phyloP scores from a whole-genome alignment of 2,113 vertebrate species.

The Bujurquina vittata region DNA sequence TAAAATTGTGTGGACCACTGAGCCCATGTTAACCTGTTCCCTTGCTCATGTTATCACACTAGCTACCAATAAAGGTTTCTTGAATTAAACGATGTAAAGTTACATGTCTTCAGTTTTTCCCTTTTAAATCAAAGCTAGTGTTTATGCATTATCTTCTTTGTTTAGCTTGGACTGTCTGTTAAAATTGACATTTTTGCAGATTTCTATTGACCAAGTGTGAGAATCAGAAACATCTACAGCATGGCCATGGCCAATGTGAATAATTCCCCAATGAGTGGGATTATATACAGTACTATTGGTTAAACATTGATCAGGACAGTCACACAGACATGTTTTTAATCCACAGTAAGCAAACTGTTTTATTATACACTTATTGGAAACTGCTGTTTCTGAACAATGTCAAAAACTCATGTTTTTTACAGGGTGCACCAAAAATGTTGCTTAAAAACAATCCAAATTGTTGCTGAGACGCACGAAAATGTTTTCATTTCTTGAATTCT shows the following conservation, averaged over 20 bases:
- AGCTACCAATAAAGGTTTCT: background rate
- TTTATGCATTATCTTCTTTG: conserved; percentile 15
- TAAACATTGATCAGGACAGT: background rate
- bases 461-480: background rate
- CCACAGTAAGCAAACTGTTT: background rate
- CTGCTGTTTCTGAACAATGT: background rate
- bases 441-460: background rate
- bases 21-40: background rate
- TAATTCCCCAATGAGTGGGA: background rate
- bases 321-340: background rate
- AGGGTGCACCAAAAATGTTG: background rate
- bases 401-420: background rate
- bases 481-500: background rate
- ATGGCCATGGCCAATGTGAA: background rate
- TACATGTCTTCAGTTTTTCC: background rate
- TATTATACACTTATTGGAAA: background rate
- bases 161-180: background rate
- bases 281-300: background rate
- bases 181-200: conserved; percentile 43
- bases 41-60: background rate
- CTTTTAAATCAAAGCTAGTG: conserved; percentile 1
- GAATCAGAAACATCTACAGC: conserved; percentile 52
- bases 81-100: conserved; percentile 23
- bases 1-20: background rate
- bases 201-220: conserved; percentile 38